Evolutionary conservation across 2,113 vertebrate genomes (phyloP).

Genomic region (Crocuta crocuta): DNA sequence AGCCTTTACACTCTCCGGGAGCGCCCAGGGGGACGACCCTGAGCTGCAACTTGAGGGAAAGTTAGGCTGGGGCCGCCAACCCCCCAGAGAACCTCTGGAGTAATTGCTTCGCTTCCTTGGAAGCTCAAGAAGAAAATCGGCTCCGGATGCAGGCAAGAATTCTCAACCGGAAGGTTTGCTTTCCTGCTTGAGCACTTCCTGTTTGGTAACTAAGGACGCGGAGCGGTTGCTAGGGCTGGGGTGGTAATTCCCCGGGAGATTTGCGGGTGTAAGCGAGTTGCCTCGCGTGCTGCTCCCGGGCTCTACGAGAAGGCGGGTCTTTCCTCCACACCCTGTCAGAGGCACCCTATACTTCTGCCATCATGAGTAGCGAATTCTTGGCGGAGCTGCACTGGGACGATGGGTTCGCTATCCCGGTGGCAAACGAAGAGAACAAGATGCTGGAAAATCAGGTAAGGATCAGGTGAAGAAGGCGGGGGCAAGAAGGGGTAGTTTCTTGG

Average conservation of each 20-base stretch:
- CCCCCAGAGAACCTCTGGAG: fast-evolving
- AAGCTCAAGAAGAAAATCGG: fast-evolving
- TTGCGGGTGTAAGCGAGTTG: fast-evolving
- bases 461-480: neutral
- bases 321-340: neutral
- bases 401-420: conserved; percentile 90
- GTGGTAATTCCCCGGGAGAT: fast-evolving
- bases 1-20: too few species aligned
- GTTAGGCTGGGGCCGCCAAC: fast-evolving
- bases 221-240: conserved; percentile 82
- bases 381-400: conserved; percentile 90
- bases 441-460: conserved; percentile 90
- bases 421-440: conserved; percentile 90
- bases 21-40: fast-evolving
- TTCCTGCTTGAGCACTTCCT: neutral
- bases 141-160: fast-evolving
- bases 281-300: neutral
- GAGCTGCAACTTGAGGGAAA: neutral
- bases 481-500: neutral
- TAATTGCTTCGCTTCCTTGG: fast-evolving
- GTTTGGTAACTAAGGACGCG: conserved; percentile 59
- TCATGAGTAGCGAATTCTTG: conserved; percentile 83
- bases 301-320: fast-evolving
- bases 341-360: neutral
- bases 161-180: conserved; percentile 39